phyloP scores from a whole-genome alignment of 1,140 invertebrate species.

The Zaprionus tsacasi region DNA sequence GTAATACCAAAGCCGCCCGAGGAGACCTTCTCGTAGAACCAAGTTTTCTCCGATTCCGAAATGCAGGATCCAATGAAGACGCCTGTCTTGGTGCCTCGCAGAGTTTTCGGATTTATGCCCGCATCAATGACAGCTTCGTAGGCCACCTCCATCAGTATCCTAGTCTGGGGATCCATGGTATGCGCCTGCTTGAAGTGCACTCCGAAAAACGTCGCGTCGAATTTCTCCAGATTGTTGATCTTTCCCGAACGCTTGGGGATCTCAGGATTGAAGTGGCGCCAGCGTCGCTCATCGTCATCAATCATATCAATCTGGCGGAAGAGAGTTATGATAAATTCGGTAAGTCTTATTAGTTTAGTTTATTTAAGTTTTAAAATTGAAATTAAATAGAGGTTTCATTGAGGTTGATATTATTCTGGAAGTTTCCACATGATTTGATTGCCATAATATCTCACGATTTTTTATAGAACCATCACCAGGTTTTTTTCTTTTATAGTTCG shows the following conservation, averaged over 20 bases:
- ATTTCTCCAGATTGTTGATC: constrained; percentile 85
- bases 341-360: not conserved
- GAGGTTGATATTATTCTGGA: no score
- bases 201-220: constrained; percentile 87
- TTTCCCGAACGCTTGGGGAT: constrained; percentile 90
- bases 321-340: not conserved
- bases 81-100: constrained; percentile 90
- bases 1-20: constrained; percentile 88
- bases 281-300: constrained; percentile 90
- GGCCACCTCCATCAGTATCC: constrained; percentile 85
- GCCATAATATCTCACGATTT: not conserved
- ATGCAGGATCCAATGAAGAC: constrained; percentile 91
- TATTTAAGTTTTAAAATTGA: not conserved
- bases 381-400: no score
- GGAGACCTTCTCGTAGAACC: constrained; percentile 88
- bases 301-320: constrained; percentile 87
- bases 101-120: constrained; percentile 83
- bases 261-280: constrained; percentile 88
- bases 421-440: no score
- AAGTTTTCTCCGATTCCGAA: constrained; percentile 90
- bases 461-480: not conserved
- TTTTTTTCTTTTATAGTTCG: not conserved
- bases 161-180: constrained; percentile 85
- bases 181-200: constrained; percentile 85
- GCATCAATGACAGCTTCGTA: constrained; percentile 84